These are phyloP conservation scores for Capromys pilorides DNA, from an alignment of 2,797 vertebrate species.

Conservation along the genomic window DNA sequence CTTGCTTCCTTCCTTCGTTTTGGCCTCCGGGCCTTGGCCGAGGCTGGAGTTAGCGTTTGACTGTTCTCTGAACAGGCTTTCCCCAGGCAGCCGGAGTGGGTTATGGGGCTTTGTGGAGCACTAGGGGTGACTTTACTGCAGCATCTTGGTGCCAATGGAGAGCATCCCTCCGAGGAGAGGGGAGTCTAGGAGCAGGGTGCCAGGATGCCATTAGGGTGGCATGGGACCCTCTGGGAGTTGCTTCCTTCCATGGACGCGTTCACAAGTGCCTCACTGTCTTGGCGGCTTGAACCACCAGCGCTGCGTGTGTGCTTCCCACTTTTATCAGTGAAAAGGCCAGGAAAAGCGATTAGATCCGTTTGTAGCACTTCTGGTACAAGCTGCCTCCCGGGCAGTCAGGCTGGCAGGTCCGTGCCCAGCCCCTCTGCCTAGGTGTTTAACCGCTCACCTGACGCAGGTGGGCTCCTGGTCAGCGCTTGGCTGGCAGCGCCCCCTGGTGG, in stretches of 20 bases:
- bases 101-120: too few species aligned
- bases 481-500: slow-evolving; percentile 37
- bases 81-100: too few species aligned
- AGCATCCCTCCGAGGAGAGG: neutral
- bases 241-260: neutral
- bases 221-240: accelerated
- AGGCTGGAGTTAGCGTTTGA: neutral
- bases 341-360: neutral
- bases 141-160: neutral
- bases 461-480: neutral
- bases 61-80: too few species aligned
- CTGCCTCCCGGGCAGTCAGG: neutral
- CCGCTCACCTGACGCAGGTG: neutral
- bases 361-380: neutral
- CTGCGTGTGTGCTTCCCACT: neutral
- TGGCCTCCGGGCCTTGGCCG: neutral
- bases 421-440: accelerated
- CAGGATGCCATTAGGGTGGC: neutral
- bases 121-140: accelerated
- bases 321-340: neutral
- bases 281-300: neutral
- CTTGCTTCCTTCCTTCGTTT: neutral
- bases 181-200: neutral
- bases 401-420: neutral
- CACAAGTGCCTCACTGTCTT: neutral